These are phyloP conservation scores for Pelobates fuscus DNA, from an alignment of 2,113 vertebrate species.

Conservation along the genomic window DNA sequence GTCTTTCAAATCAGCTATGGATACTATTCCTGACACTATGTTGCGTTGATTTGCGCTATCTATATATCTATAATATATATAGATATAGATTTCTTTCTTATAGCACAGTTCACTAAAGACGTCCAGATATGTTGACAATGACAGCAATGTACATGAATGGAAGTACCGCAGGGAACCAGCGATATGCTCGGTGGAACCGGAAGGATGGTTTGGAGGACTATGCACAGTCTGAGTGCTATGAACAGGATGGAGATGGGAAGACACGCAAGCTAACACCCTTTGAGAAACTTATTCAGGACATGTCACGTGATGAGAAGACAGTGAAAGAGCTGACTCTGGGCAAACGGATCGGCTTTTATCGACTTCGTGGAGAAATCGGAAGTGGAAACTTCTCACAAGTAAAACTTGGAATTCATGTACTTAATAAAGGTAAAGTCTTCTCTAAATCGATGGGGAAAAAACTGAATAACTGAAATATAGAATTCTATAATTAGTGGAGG, in stretches of 20 bases:
- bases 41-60: conserved; percentile 7
- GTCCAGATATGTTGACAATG: conserved; percentile 77
- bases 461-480: too few species aligned
- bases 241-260: conserved; percentile 70
- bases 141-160: conserved; percentile 79
- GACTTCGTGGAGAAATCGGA: conserved; percentile 91
- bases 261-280: conserved; percentile 81
- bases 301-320: conserved; percentile 92
- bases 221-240: conserved; percentile 55
- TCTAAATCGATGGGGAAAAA: too few species aligned
- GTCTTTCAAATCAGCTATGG: conserved; percentile 31
- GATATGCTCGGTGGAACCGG: conserved; percentile 70
- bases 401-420: conserved; percentile 91
- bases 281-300: conserved; percentile 88
- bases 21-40: conserved; percentile 8
- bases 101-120: conserved; percentile 59
- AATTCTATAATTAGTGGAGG: too few species aligned
- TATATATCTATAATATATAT: conserved; percentile 9
- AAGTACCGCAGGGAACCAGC: conserved; percentile 62
- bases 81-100: too few species aligned
- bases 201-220: conserved; percentile 79
- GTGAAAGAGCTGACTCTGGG: conserved; percentile 90
- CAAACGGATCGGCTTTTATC: conserved; percentile 94
- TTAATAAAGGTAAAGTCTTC: conserved; percentile 85
- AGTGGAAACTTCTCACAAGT: conserved; percentile 98